Base-by-base conservation (phyloP, 2,797 vertebrate species). In the Vireo griseus region DNA sequence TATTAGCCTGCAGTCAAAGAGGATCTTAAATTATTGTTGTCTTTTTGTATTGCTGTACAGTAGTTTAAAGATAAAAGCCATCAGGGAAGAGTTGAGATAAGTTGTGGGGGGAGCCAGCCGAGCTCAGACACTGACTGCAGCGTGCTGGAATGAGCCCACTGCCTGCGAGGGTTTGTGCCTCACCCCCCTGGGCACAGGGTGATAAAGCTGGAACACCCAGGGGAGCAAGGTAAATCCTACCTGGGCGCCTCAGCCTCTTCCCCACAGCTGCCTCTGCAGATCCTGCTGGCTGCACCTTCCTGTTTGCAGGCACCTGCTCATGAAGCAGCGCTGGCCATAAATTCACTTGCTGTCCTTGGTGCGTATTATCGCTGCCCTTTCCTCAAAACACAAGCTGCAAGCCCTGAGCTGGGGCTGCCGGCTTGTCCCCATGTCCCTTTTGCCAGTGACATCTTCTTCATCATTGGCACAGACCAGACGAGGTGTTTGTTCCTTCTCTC, bases 11-110 rank as follows among this genome's bases (percentile, higher is more conserved):
- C 71, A 94, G 91, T 76, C 73, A 90, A 88, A 93, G 93, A 93
- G 90, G 90, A 92, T 95, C 93, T 94, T 94, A 93, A 94, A 87
- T 92, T 94, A 91, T 89, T 94, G 88, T 92, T 95, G 87, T 96
- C 91, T 83, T 83, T 94, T 87, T 80, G 88, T 90, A 42, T 92
- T 86, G 76, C 90, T 82, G 71, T 78, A 77, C 80, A 82, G 92
- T 63, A 87, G 86, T 95, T 88, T 87, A 92, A 75, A 93, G 96
- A 88, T 89, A 93, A 94, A 94, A 95, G 84, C 93, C 86, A 91
- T 77, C 90, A 92, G 94, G 91, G 94, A 92, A 83, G 93, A 72
- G 92, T 78, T 75, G 58, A 77, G 96, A 78, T 94, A 80, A 90
- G 92, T 78, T 75, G 83, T 40, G 61, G 65, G 75, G 89, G 84